Conservation (phyloP, 2,888 invertebrate species). For the Brenthis daphne region DNA sequence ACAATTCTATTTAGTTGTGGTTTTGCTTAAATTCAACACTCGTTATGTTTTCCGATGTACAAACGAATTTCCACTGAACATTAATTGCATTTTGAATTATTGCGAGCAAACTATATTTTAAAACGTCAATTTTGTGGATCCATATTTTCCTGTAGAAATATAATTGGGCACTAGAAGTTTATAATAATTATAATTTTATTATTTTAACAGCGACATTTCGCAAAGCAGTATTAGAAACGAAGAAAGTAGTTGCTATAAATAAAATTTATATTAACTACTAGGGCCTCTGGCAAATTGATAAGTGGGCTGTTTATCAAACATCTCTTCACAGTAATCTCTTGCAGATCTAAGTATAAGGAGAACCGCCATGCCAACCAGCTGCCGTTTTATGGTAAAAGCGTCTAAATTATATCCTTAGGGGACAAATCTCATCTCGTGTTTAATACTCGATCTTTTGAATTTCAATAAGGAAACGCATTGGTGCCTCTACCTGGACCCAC, state of each 20-base stretch:
- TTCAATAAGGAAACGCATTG: conserved; percentile 58
- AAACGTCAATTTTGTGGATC: conserved; percentile 20
- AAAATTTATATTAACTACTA: conserved; percentile 51
- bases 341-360: conserved; percentile 64
- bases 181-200: neutral
- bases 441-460: conserved; percentile 61
- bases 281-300: conserved; percentile 69
- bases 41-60: conserved; percentile 31
- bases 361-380: conserved; percentile 60
- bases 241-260: conserved; percentile 37
- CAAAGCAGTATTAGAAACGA: neutral
- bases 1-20: conserved; percentile 33
- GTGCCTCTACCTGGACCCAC: conserved; percentile 44
- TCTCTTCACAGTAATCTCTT: conserved; percentile 71
- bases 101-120: conserved; percentile 49
- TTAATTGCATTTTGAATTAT: conserved; percentile 77
- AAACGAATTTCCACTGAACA: conserved; percentile 40
- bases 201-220: neutral
- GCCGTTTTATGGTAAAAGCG: conserved; percentile 66
- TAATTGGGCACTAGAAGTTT: no score
- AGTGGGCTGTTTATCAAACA: conserved; percentile 74
- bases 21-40: conserved; percentile 28
- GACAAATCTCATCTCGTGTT: conserved; percentile 65
- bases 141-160: neutral
- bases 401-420: conserved; percentile 70